These are phyloP conservation scores for Halisarca cf. caerulea DNA, from an alignment of 37 sponge, comb jelly and placozoan species.

Conservation along the genomic window DNA sequence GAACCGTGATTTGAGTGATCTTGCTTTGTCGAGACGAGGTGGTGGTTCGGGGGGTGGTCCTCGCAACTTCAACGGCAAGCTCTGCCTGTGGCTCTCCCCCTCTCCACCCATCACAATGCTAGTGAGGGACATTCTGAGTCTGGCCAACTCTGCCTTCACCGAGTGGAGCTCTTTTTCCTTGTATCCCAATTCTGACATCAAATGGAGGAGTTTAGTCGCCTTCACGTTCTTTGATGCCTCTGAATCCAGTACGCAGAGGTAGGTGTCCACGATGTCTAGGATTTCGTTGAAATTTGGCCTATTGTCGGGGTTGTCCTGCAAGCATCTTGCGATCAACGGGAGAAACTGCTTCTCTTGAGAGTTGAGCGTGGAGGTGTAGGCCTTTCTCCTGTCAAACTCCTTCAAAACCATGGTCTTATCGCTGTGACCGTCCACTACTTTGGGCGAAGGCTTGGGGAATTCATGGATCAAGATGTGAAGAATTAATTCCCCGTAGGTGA, in stretches of 20 bases:
- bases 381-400: neutral
- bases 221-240: neutral
- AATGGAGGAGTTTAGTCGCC: neutral
- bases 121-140: neutral
- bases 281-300: neutral
- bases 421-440: neutral
- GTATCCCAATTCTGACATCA: neutral
- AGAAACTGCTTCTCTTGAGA: neutral
- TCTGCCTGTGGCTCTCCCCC: too few species aligned
- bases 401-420: neutral
- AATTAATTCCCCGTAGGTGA: slow-evolving; percentile 11
- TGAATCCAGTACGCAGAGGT: neutral
- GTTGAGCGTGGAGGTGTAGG: neutral
- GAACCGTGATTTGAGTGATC: too few species aligned
- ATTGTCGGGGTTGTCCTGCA: neutral
- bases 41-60: too few species aligned
- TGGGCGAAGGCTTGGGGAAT: neutral
- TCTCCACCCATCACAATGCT: too few species aligned
- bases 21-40: too few species aligned
- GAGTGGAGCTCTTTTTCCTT: neutral
- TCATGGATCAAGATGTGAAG: slow-evolving; percentile 20
- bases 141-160: neutral
- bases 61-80: too few species aligned
- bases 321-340: neutral
- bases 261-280: neutral